phyloP scores from a whole-genome alignment of 2,797 vertebrate genomes.

The Hippopotamyrus pictus region DNA sequence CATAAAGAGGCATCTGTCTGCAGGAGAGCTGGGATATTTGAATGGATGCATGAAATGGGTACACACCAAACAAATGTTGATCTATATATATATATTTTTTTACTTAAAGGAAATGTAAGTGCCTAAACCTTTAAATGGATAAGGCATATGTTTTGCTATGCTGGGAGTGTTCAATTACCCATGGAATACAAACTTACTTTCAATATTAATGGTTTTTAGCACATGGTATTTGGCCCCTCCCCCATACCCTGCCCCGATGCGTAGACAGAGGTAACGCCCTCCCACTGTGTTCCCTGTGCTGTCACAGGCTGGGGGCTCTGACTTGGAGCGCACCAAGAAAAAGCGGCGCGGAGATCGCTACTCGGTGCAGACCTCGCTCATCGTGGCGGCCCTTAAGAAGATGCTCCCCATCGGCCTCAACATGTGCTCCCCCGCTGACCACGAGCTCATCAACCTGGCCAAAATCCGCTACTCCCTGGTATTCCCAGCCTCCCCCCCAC shows the following conservation, averaged over 20 bases:
- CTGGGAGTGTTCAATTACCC: constrained; percentile 19
- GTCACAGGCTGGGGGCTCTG: constrained; percentile 78
- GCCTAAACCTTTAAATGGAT: neutral
- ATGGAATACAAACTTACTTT: constrained; percentile 30
- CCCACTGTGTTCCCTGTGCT: constrained; percentile 35
- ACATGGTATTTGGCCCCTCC: neutral
- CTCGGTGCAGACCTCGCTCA: constrained; percentile 86
- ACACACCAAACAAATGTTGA: neutral
- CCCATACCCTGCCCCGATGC: neutral
- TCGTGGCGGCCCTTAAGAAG: constrained; percentile 92
- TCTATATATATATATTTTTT: neutral
- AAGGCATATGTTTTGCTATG: neutral
- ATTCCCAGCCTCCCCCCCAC: constrained; percentile 19
- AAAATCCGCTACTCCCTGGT: constrained; percentile 90
- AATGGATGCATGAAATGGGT: neutral
- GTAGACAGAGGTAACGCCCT: constrained; percentile 39
- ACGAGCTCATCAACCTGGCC: constrained; percentile 83
- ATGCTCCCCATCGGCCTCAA: constrained; percentile 94
- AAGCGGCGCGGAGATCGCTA: constrained; percentile 85
- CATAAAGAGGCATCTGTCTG: neutral
- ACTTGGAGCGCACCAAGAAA: constrained; percentile 88
- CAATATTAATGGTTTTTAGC: constrained; percentile 15
- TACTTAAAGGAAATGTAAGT: neutral
- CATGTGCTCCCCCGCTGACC: constrained; percentile 92
- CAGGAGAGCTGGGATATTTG: neutral